A percentile compares a stretch with the other conserved stretches of the same genome.
Evolutionary conservation across 1,140 invertebrate species (phyloP).

Genomic region (Bombyx mandarina): DNA sequence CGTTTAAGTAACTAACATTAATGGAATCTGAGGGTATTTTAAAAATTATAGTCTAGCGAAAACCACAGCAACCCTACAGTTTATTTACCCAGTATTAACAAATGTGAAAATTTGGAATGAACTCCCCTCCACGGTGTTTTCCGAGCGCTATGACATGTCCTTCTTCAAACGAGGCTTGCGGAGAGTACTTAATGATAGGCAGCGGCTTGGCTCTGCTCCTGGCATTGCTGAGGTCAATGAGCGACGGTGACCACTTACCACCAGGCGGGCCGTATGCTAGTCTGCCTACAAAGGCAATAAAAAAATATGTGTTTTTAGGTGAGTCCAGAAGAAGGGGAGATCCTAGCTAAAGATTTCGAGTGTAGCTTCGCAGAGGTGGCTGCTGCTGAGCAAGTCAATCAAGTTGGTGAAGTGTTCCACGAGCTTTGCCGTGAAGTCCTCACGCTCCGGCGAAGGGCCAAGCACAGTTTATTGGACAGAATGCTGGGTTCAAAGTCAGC

Average conservation of each 20-base stretch:
- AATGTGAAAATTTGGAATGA: not conserved
- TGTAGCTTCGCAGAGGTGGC: slow-evolving; percentile 92
- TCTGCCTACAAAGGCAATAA: not conserved
- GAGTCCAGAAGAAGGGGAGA: slow-evolving; percentile 88
- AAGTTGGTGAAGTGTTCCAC: slow-evolving; percentile 87
- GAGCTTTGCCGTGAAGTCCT: slow-evolving; percentile 87
- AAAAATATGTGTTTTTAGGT: slow-evolving; percentile 74
- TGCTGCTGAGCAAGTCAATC: slow-evolving; percentile 86
- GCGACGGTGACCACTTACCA: too few relatives aligned
- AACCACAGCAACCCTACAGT: too few relatives aligned
- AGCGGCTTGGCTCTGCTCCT: too few relatives aligned
- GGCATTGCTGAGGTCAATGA: too few relatives aligned
- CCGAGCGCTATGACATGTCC: too few relatives aligned
- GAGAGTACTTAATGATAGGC: too few relatives aligned
- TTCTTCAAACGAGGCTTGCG: too few relatives aligned
- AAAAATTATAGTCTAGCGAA: too few relatives aligned
- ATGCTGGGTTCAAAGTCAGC: slow-evolving; percentile 85
- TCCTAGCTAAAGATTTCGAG: slow-evolving; percentile 88
- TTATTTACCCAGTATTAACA: not conserved
- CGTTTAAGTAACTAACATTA: too few relatives aligned
- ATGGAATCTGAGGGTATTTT: too few relatives aligned
- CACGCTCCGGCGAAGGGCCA: slow-evolving; percentile 82
- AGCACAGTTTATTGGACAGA: slow-evolving; percentile 84
- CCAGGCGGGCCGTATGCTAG: too few relatives aligned
- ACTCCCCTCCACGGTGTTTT: too few relatives aligned